Evolutionary conservation across 2,888 invertebrate genomes (phyloP).

Genomic region (Hypomecis atomaria): DNA sequence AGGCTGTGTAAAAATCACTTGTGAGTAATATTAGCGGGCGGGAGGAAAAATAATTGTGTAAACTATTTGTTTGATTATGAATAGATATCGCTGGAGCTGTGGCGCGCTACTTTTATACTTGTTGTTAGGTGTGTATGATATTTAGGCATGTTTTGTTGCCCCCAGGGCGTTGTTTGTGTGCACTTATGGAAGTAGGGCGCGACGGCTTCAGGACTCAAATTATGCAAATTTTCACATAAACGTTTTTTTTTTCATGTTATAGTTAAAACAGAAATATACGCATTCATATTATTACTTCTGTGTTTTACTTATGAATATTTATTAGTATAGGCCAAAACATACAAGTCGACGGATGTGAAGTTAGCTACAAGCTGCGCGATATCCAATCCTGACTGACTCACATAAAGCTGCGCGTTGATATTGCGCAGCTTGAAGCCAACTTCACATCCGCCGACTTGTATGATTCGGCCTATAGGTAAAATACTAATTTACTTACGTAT

Average conservation of each 20-base stretch:
- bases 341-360: background rate
- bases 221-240: constrained; percentile 79
- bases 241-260: constrained; percentile 79
- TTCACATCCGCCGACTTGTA: no score
- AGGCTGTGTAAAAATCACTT: constrained; percentile 79
- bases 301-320: constrained; percentile 57
- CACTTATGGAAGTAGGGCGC: constrained; percentile 65
- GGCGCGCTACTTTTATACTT: constrained; percentile 60
- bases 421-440: no score
- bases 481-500: no score
- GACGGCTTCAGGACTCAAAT: constrained; percentile 62
- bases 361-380: no score
- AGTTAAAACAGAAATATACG: constrained; percentile 80
- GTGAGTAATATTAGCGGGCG: constrained; percentile 65
- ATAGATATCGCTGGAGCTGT: constrained; percentile 40
- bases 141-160: constrained; percentile 64
- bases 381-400: no score
- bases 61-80: constrained; percentile 30
- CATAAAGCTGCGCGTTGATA: no score
- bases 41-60: constrained; percentile 41
- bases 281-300: constrained; percentile 67
- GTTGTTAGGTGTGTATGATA: constrained; percentile 62
- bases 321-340: no score
- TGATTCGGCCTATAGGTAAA: no score
- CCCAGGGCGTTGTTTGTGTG: constrained; percentile 63